These are phyloP conservation scores for Rana temporaria DNA, from an alignment of 2,113 vertebrate species.

Conservation along the genomic window DNA sequence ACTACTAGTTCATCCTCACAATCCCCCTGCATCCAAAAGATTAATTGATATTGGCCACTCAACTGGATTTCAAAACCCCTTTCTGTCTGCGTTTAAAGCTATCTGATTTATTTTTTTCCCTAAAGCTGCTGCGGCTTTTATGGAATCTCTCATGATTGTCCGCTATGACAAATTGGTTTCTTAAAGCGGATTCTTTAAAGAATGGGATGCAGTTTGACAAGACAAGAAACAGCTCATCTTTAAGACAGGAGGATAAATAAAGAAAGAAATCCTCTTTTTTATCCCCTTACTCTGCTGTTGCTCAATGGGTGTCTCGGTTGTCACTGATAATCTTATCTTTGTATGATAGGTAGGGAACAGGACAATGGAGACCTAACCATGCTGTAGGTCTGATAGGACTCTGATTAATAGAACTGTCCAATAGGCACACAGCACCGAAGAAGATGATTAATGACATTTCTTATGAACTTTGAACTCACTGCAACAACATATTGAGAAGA, in stretches of 20 bases:
- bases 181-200: constrained; percentile 78
- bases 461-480: constrained; percentile 60
- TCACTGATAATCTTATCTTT: constrained; percentile 90
- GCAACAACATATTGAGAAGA: constrained; percentile 20
- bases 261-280: constrained; percentile 72
- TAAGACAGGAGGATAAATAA: constrained; percentile 79
- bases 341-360: constrained; percentile 79
- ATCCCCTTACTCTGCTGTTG: constrained; percentile 64
- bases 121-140: constrained; percentile 79
- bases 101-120: constrained; percentile 75
- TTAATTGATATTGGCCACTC: constrained; percentile 77
- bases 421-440: constrained; percentile 65
- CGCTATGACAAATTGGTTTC: constrained; percentile 85
- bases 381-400: constrained; percentile 75
- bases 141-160: constrained; percentile 79
- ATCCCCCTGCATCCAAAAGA: constrained; percentile 70
- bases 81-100: constrained; percentile 72
- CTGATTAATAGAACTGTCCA: constrained; percentile 85
- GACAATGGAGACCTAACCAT: constrained; percentile 79
- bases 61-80: constrained; percentile 74
- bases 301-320: constrained; percentile 78
- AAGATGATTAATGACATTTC: constrained; percentile 83
- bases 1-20: constrained; percentile 65
- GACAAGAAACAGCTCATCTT: constrained; percentile 83
- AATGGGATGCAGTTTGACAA: constrained; percentile 79